These are phyloP conservation scores for Panulirus ornatus DNA, from an alignment of 1,140 invertebrate species.

Conservation along the genomic window DNA sequence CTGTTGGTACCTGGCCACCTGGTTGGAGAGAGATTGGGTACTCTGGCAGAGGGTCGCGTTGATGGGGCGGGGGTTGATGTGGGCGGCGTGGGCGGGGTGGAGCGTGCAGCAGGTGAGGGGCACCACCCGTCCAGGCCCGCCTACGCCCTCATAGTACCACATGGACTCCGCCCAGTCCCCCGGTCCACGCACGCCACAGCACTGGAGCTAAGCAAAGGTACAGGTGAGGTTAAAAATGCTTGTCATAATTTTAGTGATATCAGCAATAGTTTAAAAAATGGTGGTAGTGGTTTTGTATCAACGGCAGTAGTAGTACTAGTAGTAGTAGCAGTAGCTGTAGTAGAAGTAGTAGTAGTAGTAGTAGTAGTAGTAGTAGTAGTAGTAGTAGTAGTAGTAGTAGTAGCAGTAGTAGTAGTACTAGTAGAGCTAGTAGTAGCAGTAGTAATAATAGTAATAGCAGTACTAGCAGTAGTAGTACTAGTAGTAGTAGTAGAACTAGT, in stretches of 20 bases:
- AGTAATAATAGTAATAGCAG: not conserved
- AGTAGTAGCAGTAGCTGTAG: not conserved
- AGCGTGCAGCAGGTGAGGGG: conserved; percentile 69
- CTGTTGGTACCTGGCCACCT: conserved; percentile 41
- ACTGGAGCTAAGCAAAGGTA: conserved; percentile 86
- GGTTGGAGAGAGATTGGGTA: not conserved
- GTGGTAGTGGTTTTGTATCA: not conserved
- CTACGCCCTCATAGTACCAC: conserved; percentile 46
- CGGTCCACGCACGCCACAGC: conserved; percentile 95
- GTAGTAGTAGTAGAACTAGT: too few species aligned
- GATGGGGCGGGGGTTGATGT: conserved; percentile 66
- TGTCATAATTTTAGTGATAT: not conserved
- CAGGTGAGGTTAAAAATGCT: not conserved
- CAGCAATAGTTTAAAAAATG: not conserved
- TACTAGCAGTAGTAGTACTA: too few species aligned
- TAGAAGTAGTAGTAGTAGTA: not conserved
- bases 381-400: conserved; percentile 9
- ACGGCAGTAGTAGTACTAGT: not conserved
- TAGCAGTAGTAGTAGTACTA: conserved; percentile 4
- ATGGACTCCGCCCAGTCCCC: conserved; percentile 88
- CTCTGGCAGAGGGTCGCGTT: conserved; percentile 65
- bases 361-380: conserved; percentile 9
- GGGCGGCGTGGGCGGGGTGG: conserved; percentile 33
- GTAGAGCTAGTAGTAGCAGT: not conserved
- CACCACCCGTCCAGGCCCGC: conserved; percentile 36